Percentiles rank a stretch among this genome's conserved stretches.
Conservation (phyloP, 2,113 vertebrate genomes). For the Copsychus sechellarum region DNA sequence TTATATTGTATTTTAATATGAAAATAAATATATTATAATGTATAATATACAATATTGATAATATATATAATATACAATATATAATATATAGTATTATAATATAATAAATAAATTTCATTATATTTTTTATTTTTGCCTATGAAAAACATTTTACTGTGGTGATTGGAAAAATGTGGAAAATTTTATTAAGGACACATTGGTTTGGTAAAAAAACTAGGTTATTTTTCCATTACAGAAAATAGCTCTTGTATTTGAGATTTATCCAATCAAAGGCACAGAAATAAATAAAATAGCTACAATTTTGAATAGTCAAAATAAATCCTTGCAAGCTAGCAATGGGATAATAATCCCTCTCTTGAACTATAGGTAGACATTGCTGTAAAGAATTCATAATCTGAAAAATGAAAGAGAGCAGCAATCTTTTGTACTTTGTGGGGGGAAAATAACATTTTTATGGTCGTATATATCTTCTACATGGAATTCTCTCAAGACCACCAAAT, state of each 20-base stretch:
- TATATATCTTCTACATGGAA: neutral
- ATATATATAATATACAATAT: no score
- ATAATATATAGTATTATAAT: no score
- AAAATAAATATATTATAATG: no score
- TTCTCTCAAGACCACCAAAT: neutral
- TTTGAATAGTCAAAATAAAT: neutral
- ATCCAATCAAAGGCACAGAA: neutral
- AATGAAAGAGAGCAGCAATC: neutral
- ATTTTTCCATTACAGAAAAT: neutral
- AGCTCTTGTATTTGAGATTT: neutral
- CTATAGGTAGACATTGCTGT: neutral
- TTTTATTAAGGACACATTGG: neutral
- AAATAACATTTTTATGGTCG: neutral
- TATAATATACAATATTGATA: no score
- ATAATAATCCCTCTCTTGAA: neutral
- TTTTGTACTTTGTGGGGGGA: neutral
- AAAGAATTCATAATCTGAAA: neutral
- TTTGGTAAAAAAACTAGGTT: neutral
- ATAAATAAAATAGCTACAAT: neutral
- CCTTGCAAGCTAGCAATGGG: neutral
- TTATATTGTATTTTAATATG: no score
- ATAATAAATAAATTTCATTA: no score
- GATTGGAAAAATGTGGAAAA: neutral
- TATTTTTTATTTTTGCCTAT: neutral
- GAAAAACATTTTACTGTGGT: neutral